These are phyloP conservation scores for Whitmania pigra DNA, from an alignment of 1,140 invertebrate genomes.

Conservation along the genomic window DNA sequence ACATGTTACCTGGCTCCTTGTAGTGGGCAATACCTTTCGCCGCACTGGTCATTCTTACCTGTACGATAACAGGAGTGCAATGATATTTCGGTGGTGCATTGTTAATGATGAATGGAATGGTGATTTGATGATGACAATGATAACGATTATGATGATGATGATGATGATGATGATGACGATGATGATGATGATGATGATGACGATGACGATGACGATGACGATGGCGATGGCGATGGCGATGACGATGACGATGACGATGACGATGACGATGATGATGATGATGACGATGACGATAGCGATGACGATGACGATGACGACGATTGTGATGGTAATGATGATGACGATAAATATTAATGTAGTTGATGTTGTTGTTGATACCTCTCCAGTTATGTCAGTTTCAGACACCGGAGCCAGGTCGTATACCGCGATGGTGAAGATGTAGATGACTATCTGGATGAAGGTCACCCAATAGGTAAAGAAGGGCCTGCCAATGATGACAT, in stretches of 20 bases:
- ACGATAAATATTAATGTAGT: too few species aligned
- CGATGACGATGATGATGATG: too few species aligned
- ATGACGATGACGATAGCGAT: too few species aligned
- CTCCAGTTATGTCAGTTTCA: constrained; percentile 30
- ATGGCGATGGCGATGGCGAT: too few species aligned
- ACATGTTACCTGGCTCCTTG: constrained; percentile 45
- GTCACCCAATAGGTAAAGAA: constrained; percentile 96
- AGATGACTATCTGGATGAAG: constrained; percentile 81
- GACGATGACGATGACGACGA: background rate
- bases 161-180: constrained; percentile 40
- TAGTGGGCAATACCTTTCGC: constrained; percentile 80
- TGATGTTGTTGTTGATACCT: constrained; percentile 8
- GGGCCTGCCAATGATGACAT: constrained; percentile 48
- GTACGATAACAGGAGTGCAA: constrained; percentile 29
- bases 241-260: too few species aligned
- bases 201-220: too few species aligned
- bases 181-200: background rate
- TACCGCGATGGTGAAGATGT: constrained; percentile 73
- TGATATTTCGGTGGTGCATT: too few species aligned
- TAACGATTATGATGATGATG: too few species aligned
- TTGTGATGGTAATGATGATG: background rate
- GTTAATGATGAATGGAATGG: too few species aligned
- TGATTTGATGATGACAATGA: too few species aligned
- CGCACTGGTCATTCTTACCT: constrained; percentile 83
- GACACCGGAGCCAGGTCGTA: constrained; percentile 88